Evolutionary conservation across 2,113 vertebrate genomes (phyloP), one percentile per base, ranked within the genome.

Genomic region (Gadus chalcogrammus): DNA sequence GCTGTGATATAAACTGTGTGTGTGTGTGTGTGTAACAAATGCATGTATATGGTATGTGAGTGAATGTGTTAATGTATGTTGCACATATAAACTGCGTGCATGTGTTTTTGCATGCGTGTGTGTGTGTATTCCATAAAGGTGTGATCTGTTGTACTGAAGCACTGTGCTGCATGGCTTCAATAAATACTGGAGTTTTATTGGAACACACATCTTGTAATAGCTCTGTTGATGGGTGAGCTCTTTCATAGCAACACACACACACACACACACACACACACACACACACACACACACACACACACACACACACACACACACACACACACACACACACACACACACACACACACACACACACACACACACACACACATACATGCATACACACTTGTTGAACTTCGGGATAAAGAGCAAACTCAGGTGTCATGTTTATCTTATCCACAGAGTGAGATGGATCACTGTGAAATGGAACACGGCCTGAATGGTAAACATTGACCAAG

Each of bases 281-380:
- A 20, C 20, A 68, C 15, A 58, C 24, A 18, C 56, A 42, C 67
- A 24, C 56, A 18, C 53, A 31, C 53, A 20, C 20, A 20, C 20
- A 20, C 20, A 20, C 20, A 20, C 20, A 20, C 20, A 20, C 20
- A 20, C 20, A 20, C 20, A 16, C 55, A 16, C 15, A 16, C 55
- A 58, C 15, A 6, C 1, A 6, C 13, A 58, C 55, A 58, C 56
- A 68, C 53, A 59, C 4, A n/a, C 27, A 15, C 56, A 20, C 55
- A 38, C 67, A 68, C 67, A 60, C 66, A 68, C 53, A 68, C 67
- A 42, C 67, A 22, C 56, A 18, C 53, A 31, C 53, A 4, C 53
- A 31, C 24, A 68, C 15, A 58, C 24, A 18, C 56, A 59, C 66
- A 68, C 53, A 68, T 55, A 42, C 67, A 22, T 28, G 2, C 53